Base-by-base conservation (phyloP, 2,888 invertebrate species). In the Heteropelma amictum region DNA sequence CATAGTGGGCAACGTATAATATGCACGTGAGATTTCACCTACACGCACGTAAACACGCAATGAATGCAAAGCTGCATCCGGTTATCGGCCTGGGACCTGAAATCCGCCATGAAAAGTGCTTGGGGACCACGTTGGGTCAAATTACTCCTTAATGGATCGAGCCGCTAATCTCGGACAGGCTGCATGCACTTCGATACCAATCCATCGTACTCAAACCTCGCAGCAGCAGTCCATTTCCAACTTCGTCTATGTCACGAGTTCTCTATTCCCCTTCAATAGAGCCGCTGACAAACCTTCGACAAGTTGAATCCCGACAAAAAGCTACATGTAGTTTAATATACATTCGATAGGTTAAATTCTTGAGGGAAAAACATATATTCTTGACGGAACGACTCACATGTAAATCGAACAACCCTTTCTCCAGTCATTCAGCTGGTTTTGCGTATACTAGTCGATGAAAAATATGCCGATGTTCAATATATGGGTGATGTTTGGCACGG, bases 91-190 rank as follows among this genome's bases (percentile, higher is more conserved):
- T 35, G 72, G 53, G 49, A 42, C 26, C 14, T 28, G 64, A n/a
- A 19, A 38, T 53, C 58, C 60, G 49, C 38, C 33, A 47, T 63
- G 60, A 67, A 75, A 75, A 75, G 72, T 70, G 81, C 78, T 84
- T 64, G 77, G 83, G 79, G 85, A 83, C 82, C 81, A 40, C 60
- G 81, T 80, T 81, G 77, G 78, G 79, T 80, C 83, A 83, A 85
- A 85, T 86, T 84, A 86, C 81, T 80, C 81, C 79, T 82, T 85
- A 84, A 86, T 85, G 85, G 84, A 86, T 84, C 83, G 84, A 80
- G 73, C 80, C 80, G 82, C 83, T 86, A 84, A 87, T 86, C 85
- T 85, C 81, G 82, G 85, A 85, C 83, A 82, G 85, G 84, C 81
- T 85, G 81, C 81, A 58, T 45, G 33, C 33, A 26, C 45, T 42